Evolutionary conservation across 2,797 vertebrate genomes (phyloP), one percentile per base, ranked within the genome.

Genomic region (Etheostoma nigrum): DNA sequence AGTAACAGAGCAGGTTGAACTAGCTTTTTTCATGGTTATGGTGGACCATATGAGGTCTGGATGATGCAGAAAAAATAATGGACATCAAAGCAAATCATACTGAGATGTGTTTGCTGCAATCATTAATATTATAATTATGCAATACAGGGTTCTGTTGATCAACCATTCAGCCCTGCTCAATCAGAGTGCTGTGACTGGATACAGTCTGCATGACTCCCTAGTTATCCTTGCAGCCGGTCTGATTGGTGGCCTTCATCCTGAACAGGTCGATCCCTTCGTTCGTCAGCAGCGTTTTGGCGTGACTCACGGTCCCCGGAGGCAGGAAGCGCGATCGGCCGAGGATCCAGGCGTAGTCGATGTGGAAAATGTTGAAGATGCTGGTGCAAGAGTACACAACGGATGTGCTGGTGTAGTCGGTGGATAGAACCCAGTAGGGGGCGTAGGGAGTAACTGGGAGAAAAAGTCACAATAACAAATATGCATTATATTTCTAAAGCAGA

Each of bases 351-450:
- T 70, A 95, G 3, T 93, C 94, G 0, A 94, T 33, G 25, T 92
- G 94, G 69, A 95, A 95, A 2, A 96, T 0, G 33, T 82, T 83
- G 16, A 96, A 76, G 52, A 95, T 7, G 65, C 94, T 93, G 0
- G 89, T 93, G 86, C 95, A 96, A 4, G 94, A 95, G 88, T 95
- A 96, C 7, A 96, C 92, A 0, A 95, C 85, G 0, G 93, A 30
- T 27, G 91, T 14, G 7, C 52, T 91, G 67, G 69, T 76, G 78
- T 95, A 96, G 91, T 96, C 95, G 0, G 94, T 95, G 88, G 82
- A 86, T 63, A 95, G 80, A n/a, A 96, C 45, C 94, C 91, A 95
- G 91, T 96, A 94, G 0, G 93, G 88, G 16, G 86, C 84, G 85
- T 95, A 95, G 4, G 95, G 95, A 4, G 93, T 86, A 33, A 95